These are phyloP conservation scores for Hyaena hyaena DNA, from an alignment of 2,113 vertebrate species.

Conservation along the genomic window DNA sequence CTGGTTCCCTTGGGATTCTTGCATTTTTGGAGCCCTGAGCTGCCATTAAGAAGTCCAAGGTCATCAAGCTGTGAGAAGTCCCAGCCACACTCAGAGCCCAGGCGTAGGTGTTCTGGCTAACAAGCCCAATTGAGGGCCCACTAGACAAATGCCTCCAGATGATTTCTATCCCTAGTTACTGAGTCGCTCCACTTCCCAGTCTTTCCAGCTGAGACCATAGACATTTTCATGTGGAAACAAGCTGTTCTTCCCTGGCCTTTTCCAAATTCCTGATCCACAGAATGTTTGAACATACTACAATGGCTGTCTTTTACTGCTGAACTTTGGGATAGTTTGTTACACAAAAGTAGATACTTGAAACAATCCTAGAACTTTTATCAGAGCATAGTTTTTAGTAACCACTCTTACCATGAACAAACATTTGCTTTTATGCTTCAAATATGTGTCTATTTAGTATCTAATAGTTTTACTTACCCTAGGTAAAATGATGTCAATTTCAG, in stretches of 20 bases:
- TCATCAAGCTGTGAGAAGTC: neutral
- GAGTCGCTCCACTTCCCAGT: neutral
- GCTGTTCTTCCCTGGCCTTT: neutral
- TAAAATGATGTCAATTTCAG: neutral
- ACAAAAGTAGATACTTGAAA: neutral
- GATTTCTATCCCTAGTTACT: neutral
- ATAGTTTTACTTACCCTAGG: neutral
- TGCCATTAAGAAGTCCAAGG: neutral
- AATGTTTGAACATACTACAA: neutral
- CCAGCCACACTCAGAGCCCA: too few species aligned
- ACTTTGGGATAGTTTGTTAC: neutral
- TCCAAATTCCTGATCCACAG: neutral
- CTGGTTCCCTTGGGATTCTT: neutral
- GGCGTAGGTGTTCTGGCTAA: neutral
- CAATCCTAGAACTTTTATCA: neutral
- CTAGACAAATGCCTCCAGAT: neutral
- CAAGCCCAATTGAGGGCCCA: neutral
- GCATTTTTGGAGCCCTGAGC: neutral
- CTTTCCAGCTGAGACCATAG: neutral
- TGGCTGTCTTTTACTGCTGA: neutral
- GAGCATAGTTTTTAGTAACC: neutral
- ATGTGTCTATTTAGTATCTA: neutral
- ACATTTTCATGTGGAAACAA: neutral
- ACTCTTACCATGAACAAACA: neutral
- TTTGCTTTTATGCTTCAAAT: conserved; percentile 1